Base-by-base conservation (phyloP, 2,113 vertebrate species). In the Lucifuga dentata region DNA sequence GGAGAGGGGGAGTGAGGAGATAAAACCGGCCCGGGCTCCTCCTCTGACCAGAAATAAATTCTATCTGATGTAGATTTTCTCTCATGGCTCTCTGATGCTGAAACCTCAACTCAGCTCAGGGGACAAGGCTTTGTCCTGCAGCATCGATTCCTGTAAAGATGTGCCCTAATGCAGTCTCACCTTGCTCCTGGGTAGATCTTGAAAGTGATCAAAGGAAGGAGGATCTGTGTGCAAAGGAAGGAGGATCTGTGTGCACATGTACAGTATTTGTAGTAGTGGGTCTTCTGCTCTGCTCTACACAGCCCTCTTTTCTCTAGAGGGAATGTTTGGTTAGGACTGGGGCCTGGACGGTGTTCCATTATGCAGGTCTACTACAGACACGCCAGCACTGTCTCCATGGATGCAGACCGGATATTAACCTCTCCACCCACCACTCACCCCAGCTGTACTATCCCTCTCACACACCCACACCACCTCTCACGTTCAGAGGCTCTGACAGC, bases 331-430 rank as follows among this genome's bases (percentile, higher is more conserved):
- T 69, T 63, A 38, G 35, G 38, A 68, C 61, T 59, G 46, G n/a
- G n/a, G n/a, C n/a, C n/a, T n/a, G 49, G 50, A 68, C 50, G 52
- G 23, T 65, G 51, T 59, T 73, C 43, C 51, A 81, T 51, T 67
- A 73, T 79, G 75, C 57, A 50, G 65, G 53, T 61, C 68, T 57
- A 58, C 50, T 64, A 52, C 63, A 80, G 68, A 68, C 63, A 74
- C 75, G 77, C 62, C 72, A 73, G 26, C 56, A 12, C 26, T 5
- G 70, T 66, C 68, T 73, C 75, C 72, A 70, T 76, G 79, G 81
- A 66, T 36, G 38, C 68, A 73, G 64, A 83, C 61, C 48, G 56
- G 66, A 80, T 76, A 89, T 77, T 76, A 78, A 13, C 24, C 67
- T 61, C 41, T n/a, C n/a, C n/a, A n/a, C n/a, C n/a, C n/a, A n/a